Conservation (phyloP, 2,797 vertebrate genomes). For the Parauchenoglanis ngamensis region DNA sequence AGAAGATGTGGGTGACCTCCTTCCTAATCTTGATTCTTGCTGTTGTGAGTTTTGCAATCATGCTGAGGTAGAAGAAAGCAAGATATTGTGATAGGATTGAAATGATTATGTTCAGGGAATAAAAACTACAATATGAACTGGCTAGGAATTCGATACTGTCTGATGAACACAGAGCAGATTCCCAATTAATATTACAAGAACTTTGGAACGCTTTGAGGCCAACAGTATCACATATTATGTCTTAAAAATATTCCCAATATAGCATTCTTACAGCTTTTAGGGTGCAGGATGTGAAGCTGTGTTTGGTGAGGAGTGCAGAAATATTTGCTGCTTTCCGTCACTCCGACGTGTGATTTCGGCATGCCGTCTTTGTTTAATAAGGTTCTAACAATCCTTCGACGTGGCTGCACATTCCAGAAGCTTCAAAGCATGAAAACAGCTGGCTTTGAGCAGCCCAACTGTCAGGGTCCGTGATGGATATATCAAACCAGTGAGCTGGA, state of each 20-base stretch:
- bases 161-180: not conserved
- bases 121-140: not conserved
- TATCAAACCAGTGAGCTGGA: conserved; percentile 81
- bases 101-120: not conserved
- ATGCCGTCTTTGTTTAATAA: conserved; percentile 83
- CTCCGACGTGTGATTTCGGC: conserved; percentile 68
- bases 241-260: not conserved
- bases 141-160: not conserved
- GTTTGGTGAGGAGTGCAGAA: not conserved
- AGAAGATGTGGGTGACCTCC: conserved; percentile 47
- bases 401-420: conserved; percentile 73
- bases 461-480: conserved; percentile 82
- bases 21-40: conserved; percentile 40
- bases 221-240: not conserved
- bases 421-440: conserved; percentile 82
- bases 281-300: not conserved
- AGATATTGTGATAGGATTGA: not conserved
- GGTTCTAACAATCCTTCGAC: conserved; percentile 78
- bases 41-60: conserved; percentile 8
- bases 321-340: conserved; percentile 66
- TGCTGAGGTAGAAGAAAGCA: not conserved
- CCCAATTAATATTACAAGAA: not conserved
- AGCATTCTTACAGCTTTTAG: not conserved
- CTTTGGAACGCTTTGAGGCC: not conserved
- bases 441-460: conserved; percentile 79